phyloP scores from a whole-genome alignment of 2,888 invertebrate species.

The Pherbina coryleti region DNA sequence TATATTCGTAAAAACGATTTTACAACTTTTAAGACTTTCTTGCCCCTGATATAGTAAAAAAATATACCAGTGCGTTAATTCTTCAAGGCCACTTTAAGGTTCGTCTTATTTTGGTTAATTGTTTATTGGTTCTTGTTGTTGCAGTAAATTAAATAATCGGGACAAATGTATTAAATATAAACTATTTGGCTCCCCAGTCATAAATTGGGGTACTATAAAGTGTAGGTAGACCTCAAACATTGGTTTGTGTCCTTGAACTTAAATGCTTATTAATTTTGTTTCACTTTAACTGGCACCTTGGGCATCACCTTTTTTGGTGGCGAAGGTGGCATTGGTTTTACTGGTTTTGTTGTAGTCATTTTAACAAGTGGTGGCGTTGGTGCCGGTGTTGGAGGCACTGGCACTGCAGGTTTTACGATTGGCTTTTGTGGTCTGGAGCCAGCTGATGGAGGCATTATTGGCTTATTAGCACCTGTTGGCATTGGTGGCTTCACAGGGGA shows the following conservation, averaged over 20 bases:
- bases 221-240: background rate
- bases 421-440: constrained; percentile 5
- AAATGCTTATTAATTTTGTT: constrained; percentile 17
- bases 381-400: constrained; percentile 52
- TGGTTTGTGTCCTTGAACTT: background rate
- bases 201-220: too few species aligned
- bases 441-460: constrained; percentile 48
- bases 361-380: constrained; percentile 53
- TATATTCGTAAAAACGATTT: too few species aligned
- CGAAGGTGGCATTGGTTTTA: constrained; percentile 21
- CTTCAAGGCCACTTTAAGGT: too few species aligned
- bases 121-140: too few species aligned
- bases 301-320: constrained; percentile 42
- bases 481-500: background rate
- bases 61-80: too few species aligned
- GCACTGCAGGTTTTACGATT: constrained; percentile 45
- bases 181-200: too few species aligned
- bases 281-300: constrained; percentile 5
- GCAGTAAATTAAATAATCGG: too few species aligned
- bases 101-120: too few species aligned
- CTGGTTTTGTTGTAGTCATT: background rate
- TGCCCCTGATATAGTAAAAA: too few species aligned
- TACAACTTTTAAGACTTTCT: too few species aligned
- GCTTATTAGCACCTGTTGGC: background rate
- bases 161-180: too few species aligned